phyloP scores from a whole-genome alignment of 2,797 vertebrate species.

The Cuniculus paca region DNA sequence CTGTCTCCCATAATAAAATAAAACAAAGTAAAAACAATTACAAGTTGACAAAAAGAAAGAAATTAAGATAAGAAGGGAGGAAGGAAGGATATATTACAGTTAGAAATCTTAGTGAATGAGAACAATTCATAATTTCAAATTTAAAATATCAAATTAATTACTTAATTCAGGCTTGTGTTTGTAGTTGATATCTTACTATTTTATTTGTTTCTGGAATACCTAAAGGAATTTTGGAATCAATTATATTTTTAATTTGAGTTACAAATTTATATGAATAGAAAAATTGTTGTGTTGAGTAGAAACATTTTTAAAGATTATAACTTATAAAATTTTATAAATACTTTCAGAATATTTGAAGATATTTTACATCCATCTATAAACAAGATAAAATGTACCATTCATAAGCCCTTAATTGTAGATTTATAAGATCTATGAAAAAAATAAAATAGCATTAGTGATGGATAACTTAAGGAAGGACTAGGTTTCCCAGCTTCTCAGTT shows the following conservation, averaged over 20 bases:
- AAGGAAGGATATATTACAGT: not conserved
- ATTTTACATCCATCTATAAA: not conserved
- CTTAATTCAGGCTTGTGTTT: not conserved
- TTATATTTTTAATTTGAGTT: not conserved
- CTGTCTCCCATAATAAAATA: not conserved
- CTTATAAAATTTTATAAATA: not conserved
- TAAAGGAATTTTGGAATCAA: not conserved
- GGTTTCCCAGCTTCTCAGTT: not conserved
- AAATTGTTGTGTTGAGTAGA: not conserved
- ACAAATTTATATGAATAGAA: not conserved
- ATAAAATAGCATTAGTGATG: not conserved
- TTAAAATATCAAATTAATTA: not conserved
- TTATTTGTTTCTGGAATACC: not conserved
- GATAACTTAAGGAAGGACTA: not conserved
- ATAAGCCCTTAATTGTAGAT: not conserved
- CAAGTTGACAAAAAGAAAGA: not conserved
- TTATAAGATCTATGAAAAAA: not conserved
- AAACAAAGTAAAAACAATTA: no score
- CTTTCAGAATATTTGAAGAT: not conserved
- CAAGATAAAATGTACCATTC: not conserved
- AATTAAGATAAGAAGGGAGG: not conserved
- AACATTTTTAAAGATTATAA: not conserved
- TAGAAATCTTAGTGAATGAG: not conserved
- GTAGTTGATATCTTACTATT: not conserved
- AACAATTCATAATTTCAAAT: slow-evolving; percentile 29